Base-by-base conservation (phyloP, 2,888 invertebrate species). In the Drosophila incognita region DNA sequence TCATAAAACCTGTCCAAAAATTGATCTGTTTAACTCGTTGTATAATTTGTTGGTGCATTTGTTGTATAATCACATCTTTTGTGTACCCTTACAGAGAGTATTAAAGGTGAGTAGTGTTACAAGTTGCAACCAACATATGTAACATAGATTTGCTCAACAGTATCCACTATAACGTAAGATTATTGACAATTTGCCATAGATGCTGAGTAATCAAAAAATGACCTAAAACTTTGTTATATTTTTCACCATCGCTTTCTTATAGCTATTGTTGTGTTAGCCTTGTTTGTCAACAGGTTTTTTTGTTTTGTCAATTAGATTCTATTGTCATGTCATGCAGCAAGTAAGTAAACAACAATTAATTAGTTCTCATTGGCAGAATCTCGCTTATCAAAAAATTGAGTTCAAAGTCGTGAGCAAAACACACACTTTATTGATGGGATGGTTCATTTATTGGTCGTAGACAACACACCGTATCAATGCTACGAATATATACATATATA, bases 401-500 rank as follows among this genome's bases (percentile, higher is more conserved):
- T 69, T 51, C 51, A 64, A 56, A 49, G 40, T 29, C 46, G 31
- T 51, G 31, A 6, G 40, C 36, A 29, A 35, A 69, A 62, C 60
- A 60, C 56, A 48, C 24, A 51, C 35, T 64, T 66, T 65, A 64
- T 65, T 48, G 58, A n/a, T 67, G 62, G 27, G 36, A 42, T 64
- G 42, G 57, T 66, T 57, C 51, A 48, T 69, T 81, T 82, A 83
- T 74, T 78, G 83, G 59, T 58, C 35, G 24, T 49, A 53, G n/a
- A 77, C 59, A 73, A 29, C 49, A 59, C 13, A 15, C 7, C 52
- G 10, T 61, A 53, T 58, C 46, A 61, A 42, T 27, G 8, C 31
- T 35, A 35, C 0, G 1, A 13, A 21, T 1, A 24, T n/a, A 49
- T 29, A 18, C 13, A n/a, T 31, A 24, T 24, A 24, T 24, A 2